Percentiles rank a stretch among this genome's conserved stretches.
Conservation (phyloP, 1,140 invertebrate genomes). For the Lepidurus apus region DNA sequence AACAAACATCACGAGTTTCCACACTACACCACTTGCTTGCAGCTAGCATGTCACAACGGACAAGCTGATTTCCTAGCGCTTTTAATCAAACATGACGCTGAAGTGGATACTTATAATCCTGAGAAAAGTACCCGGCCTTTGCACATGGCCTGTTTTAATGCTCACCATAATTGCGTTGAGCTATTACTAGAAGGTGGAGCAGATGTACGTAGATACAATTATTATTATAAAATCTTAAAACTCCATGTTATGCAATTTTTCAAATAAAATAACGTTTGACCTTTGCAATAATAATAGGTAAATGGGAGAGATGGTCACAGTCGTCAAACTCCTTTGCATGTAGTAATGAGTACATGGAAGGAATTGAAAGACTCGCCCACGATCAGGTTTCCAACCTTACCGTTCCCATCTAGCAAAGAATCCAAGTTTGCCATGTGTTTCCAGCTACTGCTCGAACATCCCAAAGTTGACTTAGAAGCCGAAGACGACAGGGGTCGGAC, state of each 20-base stretch:
- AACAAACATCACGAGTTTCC: slow-evolving; percentile 48
- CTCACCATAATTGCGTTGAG: slow-evolving; percentile 12
- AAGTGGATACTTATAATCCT: slow-evolving; percentile 26
- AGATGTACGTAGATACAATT: slow-evolving; percentile 23
- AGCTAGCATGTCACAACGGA: slow-evolving; percentile 47
- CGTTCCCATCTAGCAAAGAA: background rate
- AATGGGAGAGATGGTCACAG: slow-evolving; percentile 24
- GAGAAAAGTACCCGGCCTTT: background rate
- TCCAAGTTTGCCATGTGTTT: slow-evolving; percentile 25
- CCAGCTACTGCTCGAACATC: slow-evolving; percentile 31
- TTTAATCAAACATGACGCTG: slow-evolving; percentile 26
- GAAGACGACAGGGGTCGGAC: slow-evolving; percentile 33
- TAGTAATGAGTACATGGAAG: slow-evolving; percentile 32
- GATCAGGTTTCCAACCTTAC: background rate
- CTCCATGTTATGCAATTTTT: background rate
- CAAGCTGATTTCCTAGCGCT: slow-evolving; percentile 49
- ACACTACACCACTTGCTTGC: slow-evolving; percentile 50
- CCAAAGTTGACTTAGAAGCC: slow-evolving; percentile 30
- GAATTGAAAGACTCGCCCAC: slow-evolving; percentile 17
- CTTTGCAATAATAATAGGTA: background rate
- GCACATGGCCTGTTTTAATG: slow-evolving; percentile 28
- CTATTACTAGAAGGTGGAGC: slow-evolving; percentile 26
- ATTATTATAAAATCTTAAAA: background rate
- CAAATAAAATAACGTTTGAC: no score
- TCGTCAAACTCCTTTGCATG: slow-evolving; percentile 31